phyloP scores from a whole-genome alignment of 2,113 vertebrate genomes.

The Centropus unirufus region DNA sequence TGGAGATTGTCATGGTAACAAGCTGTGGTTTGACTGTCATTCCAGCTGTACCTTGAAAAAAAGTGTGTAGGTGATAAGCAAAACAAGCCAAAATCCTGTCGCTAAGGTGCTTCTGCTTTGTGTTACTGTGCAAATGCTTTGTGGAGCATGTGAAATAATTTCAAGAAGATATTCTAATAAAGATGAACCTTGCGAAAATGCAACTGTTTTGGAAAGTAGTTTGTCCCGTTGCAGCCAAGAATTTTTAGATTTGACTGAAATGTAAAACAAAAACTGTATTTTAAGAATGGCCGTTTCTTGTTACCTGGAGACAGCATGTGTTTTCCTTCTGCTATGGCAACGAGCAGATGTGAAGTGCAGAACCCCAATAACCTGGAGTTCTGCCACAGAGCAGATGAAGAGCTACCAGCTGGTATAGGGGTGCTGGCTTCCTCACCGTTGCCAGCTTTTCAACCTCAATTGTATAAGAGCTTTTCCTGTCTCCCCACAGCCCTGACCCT shows the following conservation, averaged over 20 bases:
- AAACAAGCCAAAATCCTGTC: neutral
- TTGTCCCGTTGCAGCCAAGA: conserved; percentile 17
- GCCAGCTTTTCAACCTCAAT: neutral
- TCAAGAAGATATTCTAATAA: neutral
- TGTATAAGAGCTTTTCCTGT: neutral
- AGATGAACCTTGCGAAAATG: conserved; percentile 4
- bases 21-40: neutral
- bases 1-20: neutral
- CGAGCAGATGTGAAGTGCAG: conserved; percentile 35
- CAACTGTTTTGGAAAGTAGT: conserved; percentile 47
- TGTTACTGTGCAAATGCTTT: neutral
- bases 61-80: neutral
- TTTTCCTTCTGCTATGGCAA: conserved; percentile 76
- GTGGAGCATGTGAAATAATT: neutral
- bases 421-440: neutral
- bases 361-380: conserved; percentile 68
- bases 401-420: neutral
- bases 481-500: neutral
- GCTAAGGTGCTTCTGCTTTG: neutral
- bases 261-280: conserved; percentile 60
- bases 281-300: conserved; percentile 58
- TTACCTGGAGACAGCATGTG: conserved; percentile 72
- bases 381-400: conserved; percentile 61
- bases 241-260: conserved; percentile 60
- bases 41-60: neutral